These are phyloP conservation scores for Piprites chloris DNA, from an alignment of 2,113 vertebrate genomes.

Conservation along the genomic window DNA sequence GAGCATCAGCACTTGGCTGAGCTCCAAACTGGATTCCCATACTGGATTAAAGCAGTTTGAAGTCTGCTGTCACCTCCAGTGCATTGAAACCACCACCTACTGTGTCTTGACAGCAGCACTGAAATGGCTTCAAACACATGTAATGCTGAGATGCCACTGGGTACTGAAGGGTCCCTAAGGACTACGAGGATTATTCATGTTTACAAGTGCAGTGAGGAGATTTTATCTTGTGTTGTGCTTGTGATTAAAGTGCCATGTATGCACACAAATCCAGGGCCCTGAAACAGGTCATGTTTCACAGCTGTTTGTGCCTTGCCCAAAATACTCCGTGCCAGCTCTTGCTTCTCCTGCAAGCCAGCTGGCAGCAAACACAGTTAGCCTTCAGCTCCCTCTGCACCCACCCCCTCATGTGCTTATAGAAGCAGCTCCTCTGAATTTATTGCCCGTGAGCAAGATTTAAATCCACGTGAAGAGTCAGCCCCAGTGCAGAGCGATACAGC, in stretches of 20 bases:
- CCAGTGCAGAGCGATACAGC: background rate
- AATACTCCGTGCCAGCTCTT: background rate
- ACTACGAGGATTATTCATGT: background rate
- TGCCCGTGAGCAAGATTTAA: background rate
- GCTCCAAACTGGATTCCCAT: background rate
- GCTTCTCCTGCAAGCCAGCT: background rate
- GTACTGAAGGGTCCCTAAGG: background rate
- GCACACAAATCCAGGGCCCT: background rate
- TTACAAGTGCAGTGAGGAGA: background rate
- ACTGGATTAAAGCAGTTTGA: background rate
- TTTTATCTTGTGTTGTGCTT: background rate
- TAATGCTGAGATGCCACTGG: accelerated
- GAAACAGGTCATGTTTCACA: background rate
- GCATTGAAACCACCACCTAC: accelerated
- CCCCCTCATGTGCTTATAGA: background rate
- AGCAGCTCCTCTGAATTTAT: background rate
- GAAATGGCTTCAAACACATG: accelerated
- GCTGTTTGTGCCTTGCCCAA: background rate
- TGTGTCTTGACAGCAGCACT: accelerated
- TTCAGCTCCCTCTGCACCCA: background rate
- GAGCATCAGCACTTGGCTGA: background rate
- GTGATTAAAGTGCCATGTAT: background rate
- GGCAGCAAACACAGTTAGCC: background rate
- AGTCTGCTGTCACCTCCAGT: background rate
- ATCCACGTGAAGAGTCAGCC: background rate